Evolutionary conservation across 2,888 invertebrate genomes (phyloP), one percentile per base, ranked within the genome.

Genomic region (Diachrysia chrysitis): DNA sequence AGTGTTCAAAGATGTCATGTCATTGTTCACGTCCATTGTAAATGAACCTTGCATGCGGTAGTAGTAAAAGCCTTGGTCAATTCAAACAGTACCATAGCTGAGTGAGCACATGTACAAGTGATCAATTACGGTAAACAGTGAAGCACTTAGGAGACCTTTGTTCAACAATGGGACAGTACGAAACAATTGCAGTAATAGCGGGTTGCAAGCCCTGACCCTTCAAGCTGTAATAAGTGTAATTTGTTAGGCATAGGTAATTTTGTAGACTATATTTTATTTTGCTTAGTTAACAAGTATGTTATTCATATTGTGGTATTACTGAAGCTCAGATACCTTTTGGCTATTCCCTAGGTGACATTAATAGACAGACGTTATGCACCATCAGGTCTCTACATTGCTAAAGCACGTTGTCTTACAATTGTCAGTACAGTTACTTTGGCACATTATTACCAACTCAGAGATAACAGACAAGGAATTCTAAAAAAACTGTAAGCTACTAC

Each of bases 171-270:
- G 58, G 70, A 67, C 37, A 73, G 57, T 51, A 59, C 46, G 63
- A 65, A 77, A 78, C 69, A 69, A 78, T 78, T 48, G 48, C 53
- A 62, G 55, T 75, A 75, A 75, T 78, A 58, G 62, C 62, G 51
- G 78, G 69, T 64, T 62, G 53, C 61, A 16, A 57, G 56, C 75
- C 78, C 73, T 78, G 78, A 75, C 75, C 75, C 73, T 78, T 56
- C 42, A 56, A 23, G 35, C 58, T 56, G 19, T 23, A 73, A 68
- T 75, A 55, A 54, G 17, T 62, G 53, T 73, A 68, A 75, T 75
- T 62, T 65, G 68, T 75, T 35, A 55, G 55, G 68, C 59, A 21
- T 62, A 64, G 56, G 59, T 78, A 53, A 63, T 51, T 63, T 57
- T 51, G 48, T 51, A 21, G 21, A 9, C 19, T 21, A 21, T 19